Conservation (phyloP, 2,888 invertebrate species). For the Polia nebulosa region DNA sequence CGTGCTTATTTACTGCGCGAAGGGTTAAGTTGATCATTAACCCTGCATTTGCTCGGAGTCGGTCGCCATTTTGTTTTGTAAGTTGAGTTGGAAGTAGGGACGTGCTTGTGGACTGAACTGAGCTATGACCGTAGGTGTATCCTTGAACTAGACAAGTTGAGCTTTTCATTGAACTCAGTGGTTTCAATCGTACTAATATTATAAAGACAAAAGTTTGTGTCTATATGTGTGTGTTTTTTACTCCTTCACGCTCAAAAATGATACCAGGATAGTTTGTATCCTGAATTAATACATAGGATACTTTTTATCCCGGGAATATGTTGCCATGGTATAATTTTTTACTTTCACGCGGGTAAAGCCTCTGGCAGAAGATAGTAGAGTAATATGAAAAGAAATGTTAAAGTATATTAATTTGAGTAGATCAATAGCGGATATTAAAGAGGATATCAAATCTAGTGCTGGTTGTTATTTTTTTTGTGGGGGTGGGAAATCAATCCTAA, state of each 20-base stretch:
- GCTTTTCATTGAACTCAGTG: constrained; percentile 3
- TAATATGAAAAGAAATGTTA: too few relatives aligned
- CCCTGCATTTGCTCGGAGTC: constrained; percentile 56
- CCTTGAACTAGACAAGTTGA: constrained; percentile 3
- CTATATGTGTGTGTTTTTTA: too few relatives aligned
- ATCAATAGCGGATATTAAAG: background rate
- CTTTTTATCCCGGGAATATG: too few relatives aligned
- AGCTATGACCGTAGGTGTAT: background rate
- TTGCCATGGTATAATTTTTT: too few relatives aligned
- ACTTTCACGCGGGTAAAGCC: too few relatives aligned
- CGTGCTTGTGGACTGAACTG: constrained; percentile 13
- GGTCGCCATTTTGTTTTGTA: constrained; percentile 52
- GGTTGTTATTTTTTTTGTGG: too few relatives aligned
- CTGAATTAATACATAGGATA: too few relatives aligned
- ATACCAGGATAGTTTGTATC: too few relatives aligned
- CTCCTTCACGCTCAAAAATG: too few relatives aligned
- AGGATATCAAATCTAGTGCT: background rate
- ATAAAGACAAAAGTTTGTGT: too few relatives aligned
- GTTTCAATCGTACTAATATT: background rate
- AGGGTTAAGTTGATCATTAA: constrained; percentile 72
- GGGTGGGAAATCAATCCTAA: too few relatives aligned
- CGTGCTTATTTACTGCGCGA: constrained; percentile 69
- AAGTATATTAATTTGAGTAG: background rate
- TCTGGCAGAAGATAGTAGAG: too few relatives aligned
- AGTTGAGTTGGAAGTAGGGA: constrained; percentile 28